phyloP scores from a whole-genome alignment of 1,140 invertebrate species.

The Drosophila neocordata region DNA sequence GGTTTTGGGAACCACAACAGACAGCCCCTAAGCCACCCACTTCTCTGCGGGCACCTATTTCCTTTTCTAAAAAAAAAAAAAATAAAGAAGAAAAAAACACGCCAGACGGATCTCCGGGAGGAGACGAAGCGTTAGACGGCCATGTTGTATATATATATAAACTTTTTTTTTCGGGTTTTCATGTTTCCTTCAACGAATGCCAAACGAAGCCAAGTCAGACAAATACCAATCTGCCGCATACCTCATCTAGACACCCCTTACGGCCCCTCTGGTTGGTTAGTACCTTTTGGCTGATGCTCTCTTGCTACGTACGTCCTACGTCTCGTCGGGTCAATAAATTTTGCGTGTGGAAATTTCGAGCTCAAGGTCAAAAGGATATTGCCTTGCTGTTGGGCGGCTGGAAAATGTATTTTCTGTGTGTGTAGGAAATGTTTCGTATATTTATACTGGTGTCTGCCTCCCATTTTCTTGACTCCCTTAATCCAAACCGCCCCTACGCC shows the following conservation, averaged over 20 bases:
- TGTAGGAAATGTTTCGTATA: constrained; percentile 64
- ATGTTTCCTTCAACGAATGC: constrained; percentile 53
- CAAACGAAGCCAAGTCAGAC: constrained; percentile 59
- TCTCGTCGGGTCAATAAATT: constrained; percentile 78
- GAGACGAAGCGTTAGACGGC: constrained; percentile 24
- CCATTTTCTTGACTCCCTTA: background rate
- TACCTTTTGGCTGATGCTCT: too few relatives aligned
- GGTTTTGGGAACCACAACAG: constrained; percentile 41
- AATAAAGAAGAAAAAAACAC: background rate
- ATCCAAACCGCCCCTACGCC: too few relatives aligned
- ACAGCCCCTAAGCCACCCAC: constrained; percentile 12
- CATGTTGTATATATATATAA: constrained; percentile 8
- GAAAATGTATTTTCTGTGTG: constrained; percentile 42
- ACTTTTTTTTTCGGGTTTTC: constrained; percentile 45
- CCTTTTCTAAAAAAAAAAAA: constrained; percentile 51
- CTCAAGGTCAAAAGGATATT: constrained; percentile 83
- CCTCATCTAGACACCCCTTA: background rate
- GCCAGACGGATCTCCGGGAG: constrained; percentile 58
- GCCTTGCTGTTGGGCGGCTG: constrained; percentile 29
- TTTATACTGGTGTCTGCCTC: constrained; percentile 38
- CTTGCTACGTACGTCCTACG: background rate
- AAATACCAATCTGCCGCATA: constrained; percentile 1
- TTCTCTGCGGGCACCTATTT: constrained; percentile 64
- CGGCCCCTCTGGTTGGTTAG: too few relatives aligned
- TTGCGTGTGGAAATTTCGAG: constrained; percentile 77